Evolutionary conservation across 1,140 invertebrate species (phyloP).

Genomic region (Galleria mellonella): DNA sequence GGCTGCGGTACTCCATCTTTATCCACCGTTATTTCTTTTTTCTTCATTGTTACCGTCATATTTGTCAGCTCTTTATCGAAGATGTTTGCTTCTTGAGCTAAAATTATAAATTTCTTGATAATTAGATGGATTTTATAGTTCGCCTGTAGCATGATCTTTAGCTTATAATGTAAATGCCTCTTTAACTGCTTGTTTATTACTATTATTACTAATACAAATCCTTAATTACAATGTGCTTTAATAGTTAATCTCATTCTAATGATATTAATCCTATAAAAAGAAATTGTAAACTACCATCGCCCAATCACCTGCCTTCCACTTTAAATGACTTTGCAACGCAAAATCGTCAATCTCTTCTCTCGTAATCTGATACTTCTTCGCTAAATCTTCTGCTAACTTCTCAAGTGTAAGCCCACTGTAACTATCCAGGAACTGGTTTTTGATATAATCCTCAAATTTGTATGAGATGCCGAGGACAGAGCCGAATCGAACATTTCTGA

Average conservation of each 20-base stretch:
- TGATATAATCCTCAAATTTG: conserved; percentile 93
- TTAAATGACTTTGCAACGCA: conserved; percentile 85
- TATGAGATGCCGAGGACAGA: conserved; percentile 86
- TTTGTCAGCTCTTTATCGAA: conserved; percentile 93
- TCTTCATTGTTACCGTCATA: conserved; percentile 87
- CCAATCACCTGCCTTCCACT: conserved; percentile 84
- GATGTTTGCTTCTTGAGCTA: conserved; percentile 79
- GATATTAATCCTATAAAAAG: too few species aligned
- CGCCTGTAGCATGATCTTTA: too few species aligned
- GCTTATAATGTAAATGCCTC: too few species aligned
- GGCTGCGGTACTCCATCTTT: conserved; percentile 93
- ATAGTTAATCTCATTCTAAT: too few species aligned
- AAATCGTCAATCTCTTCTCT: conserved; percentile 91
- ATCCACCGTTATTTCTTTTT: conserved; percentile 83
- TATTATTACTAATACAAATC: too few species aligned
- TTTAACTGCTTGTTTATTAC: too few species aligned
- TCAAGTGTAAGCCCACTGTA: conserved; percentile 94
- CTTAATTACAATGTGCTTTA: too few species aligned
- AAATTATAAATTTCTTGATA: conserved; percentile 2
- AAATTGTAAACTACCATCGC: too few species aligned
- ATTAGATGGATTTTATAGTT: too few species aligned
- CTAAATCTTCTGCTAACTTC: conserved; percentile 95
- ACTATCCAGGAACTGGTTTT: conserved; percentile 89
- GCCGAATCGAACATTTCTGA: conserved; percentile 93
- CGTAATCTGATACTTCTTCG: conserved; percentile 88